Evolutionary conservation across 1,140 invertebrate genomes (phyloP).

Genomic region (Brachionus rubens): DNA sequence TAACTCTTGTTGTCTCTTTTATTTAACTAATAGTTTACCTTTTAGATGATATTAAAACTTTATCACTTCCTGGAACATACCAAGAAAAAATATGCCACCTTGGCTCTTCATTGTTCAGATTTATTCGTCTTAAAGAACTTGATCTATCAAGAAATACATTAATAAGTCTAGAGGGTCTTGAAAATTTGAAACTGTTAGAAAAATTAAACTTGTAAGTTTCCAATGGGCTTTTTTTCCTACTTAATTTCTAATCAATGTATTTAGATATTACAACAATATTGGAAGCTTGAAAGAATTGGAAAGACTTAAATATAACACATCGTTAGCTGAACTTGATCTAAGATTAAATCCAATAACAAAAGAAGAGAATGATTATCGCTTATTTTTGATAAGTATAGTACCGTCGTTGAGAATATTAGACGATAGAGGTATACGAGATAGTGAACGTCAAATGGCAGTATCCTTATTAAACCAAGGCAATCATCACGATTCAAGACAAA

Average conservation of each 20-base stretch:
- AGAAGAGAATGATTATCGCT: slow-evolving; percentile 59
- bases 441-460: slow-evolving; percentile 56
- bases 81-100: slow-evolving; percentile 59
- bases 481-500: background rate
- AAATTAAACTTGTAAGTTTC: slow-evolving; percentile 61
- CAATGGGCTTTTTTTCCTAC: too few relatives aligned
- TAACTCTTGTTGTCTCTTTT: too few relatives aligned
- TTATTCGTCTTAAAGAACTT: slow-evolving; percentile 56
- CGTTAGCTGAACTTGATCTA: slow-evolving; percentile 57
- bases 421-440: slow-evolving; percentile 57
- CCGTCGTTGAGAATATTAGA: slow-evolving; percentile 55
- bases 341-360: slow-evolving; percentile 59
- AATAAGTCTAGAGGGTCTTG: slow-evolving; percentile 54
- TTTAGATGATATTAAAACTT: slow-evolving; percentile 59
- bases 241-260: too few relatives aligned
- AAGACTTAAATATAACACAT: slow-evolving; percentile 52
- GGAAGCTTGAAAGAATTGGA: slow-evolving; percentile 56
- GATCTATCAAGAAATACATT: slow-evolving; percentile 59
- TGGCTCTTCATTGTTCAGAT: slow-evolving; percentile 55
- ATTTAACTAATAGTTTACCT: too few relatives aligned
- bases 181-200: slow-evolving; percentile 57
- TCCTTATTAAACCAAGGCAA: background rate
- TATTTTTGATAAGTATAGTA: slow-evolving; percentile 60
- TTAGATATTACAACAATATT: slow-evolving; percentile 60
- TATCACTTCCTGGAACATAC: slow-evolving; percentile 58